Evolutionary conservation across 2,888 invertebrate genomes (phyloP).

Genomic region (Zonitis immaculata): DNA sequence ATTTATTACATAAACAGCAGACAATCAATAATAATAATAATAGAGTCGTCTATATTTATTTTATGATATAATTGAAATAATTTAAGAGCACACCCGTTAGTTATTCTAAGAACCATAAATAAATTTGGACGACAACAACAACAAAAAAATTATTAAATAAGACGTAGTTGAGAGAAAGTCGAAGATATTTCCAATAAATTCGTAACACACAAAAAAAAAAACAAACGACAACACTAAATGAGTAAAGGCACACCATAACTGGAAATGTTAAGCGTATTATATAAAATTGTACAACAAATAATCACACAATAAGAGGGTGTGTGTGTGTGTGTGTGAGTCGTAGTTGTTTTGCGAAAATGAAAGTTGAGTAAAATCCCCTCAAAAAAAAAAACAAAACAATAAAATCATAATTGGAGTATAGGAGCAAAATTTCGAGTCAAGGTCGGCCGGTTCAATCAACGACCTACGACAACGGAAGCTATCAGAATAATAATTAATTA

Average conservation of each 20-base stretch:
- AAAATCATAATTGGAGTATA: slow-evolving; percentile 3
- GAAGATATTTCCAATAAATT: background rate
- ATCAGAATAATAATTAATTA: too few relatives aligned
- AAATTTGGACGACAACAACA: too few relatives aligned
- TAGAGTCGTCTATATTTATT: too few relatives aligned
- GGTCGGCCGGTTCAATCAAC: slow-evolving; percentile 17
- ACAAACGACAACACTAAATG: too few relatives aligned
- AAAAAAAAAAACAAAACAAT: slow-evolving; percentile 3
- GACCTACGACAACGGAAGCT: slow-evolving; percentile 13
- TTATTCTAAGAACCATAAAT: too few relatives aligned
- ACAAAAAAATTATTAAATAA: too few relatives aligned
- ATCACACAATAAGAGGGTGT: background rate
- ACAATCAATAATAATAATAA: too few relatives aligned
- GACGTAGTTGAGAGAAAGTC: background rate
- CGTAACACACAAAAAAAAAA: background rate
- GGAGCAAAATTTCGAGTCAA: slow-evolving; percentile 20
- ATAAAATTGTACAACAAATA: background rate
- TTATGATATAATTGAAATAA: too few relatives aligned
- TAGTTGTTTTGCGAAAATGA: slow-evolving; percentile 6
- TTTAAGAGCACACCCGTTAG: background rate
- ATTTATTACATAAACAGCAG: too few relatives aligned
- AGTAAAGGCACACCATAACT: background rate
- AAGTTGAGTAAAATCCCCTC: slow-evolving; percentile 2
- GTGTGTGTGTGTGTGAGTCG: background rate
- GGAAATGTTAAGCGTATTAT: background rate